phyloP scores from a whole-genome alignment of 2,888 invertebrate species.

The Heteropelma amictum region DNA sequence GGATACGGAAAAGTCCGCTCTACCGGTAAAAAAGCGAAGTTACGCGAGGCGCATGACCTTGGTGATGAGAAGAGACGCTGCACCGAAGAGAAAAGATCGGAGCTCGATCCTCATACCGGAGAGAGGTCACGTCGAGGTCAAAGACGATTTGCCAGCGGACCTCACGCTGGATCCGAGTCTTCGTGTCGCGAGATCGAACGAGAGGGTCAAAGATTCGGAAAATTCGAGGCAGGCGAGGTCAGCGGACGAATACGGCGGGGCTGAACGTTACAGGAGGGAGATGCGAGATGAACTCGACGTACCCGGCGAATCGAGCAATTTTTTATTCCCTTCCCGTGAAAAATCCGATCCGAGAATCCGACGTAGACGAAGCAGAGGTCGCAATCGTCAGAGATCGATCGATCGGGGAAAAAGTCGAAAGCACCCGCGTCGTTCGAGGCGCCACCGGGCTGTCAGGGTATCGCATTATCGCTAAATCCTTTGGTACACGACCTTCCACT shows the following conservation, averaged over 20 bases:
- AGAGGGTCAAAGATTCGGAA: background rate
- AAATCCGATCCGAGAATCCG: constrained; percentile 29
- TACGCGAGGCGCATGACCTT: constrained; percentile 49
- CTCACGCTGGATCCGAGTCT: constrained; percentile 51
- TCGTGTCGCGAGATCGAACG: constrained; percentile 32
- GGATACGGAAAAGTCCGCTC: constrained; percentile 4
- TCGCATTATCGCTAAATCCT: background rate
- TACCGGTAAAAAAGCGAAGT: constrained; percentile 54
- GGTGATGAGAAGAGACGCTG: constrained; percentile 43
- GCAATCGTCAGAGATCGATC: constrained; percentile 19
- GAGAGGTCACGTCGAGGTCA: constrained; percentile 46
- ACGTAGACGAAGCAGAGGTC: constrained; percentile 36
- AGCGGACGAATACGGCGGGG: background rate
- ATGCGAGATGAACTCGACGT: constrained; percentile 25
- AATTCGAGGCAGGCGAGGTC: constrained; percentile 19
- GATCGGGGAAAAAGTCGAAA: constrained; percentile 22
- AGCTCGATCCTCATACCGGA: constrained; percentile 54
- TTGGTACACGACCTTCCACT: too few species aligned
- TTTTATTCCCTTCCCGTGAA: constrained; percentile 48
- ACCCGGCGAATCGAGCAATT: constrained; percentile 9
- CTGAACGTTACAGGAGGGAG: constrained; percentile 32
- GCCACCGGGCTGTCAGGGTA: constrained; percentile 47
- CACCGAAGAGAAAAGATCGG: constrained; percentile 25
- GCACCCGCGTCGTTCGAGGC: constrained; percentile 18
- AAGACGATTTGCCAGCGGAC: constrained; percentile 47